Base-by-base conservation (phyloP, 2,888 invertebrate genomes). In the Polymixis lichenea region DNA sequence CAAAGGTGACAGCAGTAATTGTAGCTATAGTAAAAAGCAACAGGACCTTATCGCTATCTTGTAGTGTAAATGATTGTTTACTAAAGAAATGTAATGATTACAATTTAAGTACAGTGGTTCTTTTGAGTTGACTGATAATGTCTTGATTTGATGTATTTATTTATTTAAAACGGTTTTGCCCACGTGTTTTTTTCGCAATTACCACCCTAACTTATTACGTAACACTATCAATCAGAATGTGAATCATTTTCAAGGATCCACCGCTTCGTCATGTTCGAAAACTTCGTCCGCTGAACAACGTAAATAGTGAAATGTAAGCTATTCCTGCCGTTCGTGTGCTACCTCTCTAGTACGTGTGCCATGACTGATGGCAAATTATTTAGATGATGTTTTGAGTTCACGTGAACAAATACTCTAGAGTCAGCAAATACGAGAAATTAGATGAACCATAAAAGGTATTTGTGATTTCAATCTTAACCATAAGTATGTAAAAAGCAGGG, bases 71-170 rank as follows among this genome's bases (percentile, higher is more conserved):
- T 51, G 15, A 71, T 55, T 81, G 60, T 73, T 74, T 65, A 55
- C 49, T 49, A 66, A 74, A 80, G 46, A 78, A 72, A 66, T 64
- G 79, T 51, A n/a, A 49, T 55, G n/a, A 62, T 25, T 51, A 64
- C 38, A 73, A 38, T 65, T 81, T 55, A 15, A 22, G 38, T 25
- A 61, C 55, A 78, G n/a, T 66, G 28, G 38, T 38, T 66, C 61
- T 66, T 11, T 61, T 66, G 43, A 51, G 17, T n/a, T 53, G 1
- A n/a, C 32, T 56, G 32, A 32, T 67, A 56, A 17, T 13, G n/a
- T 32, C 55, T 32, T 32, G 11, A 11, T 32, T 17, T n/a, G 11
- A 46, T 46, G 11, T 11, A n/a, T 56, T 11, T 2, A 67, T 38
- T 38, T n/a, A 58, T n/a, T 67, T 32, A n/a, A 67, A 32, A 55